Evolutionary conservation across 2,797 vertebrate genomes (phyloP).

Genomic region (Sciaenops ocellatus): DNA sequence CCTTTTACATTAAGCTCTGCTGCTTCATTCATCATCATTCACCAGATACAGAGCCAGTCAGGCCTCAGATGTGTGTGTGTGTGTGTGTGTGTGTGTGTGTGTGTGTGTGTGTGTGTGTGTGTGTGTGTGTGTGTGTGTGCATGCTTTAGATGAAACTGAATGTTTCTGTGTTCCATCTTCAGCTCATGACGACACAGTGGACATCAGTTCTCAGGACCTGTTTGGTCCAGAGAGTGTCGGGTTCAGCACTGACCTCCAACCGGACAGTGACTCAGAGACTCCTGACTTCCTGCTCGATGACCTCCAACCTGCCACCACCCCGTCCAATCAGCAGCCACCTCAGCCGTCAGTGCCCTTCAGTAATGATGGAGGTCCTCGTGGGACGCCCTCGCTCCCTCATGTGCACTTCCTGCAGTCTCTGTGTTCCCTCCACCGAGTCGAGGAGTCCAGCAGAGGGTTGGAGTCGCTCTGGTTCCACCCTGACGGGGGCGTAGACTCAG

Average conservation of each 20-base stretch:
- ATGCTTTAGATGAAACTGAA: no score
- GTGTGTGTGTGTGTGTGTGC: no score
- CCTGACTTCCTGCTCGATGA: constrained; percentile 17
- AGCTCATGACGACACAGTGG: constrained; percentile 52
- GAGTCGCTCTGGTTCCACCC: constrained; percentile 73
- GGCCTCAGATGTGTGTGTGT: no score
- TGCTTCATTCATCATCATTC: no score
- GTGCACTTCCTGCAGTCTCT: constrained; percentile 89
- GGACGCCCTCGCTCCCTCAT: constrained; percentile 73
- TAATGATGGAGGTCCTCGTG: not conserved
- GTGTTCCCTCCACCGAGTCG: constrained; percentile 82
- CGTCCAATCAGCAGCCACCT: not conserved
- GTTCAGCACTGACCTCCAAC: constrained; percentile 77
- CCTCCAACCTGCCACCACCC: fast-evolving
- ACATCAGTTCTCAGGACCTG: constrained; percentile 68
- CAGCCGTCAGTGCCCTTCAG: not conserved
- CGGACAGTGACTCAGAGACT: constrained; percentile 81
- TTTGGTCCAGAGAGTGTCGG: constrained; percentile 57
- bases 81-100: no score
- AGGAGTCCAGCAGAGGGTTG: constrained; percentile 51
- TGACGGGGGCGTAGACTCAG: constrained; percentile 70
- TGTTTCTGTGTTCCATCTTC: not conserved
- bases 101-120: no score
- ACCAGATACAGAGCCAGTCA: no score
- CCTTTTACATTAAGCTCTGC: no score